Evolutionary conservation across 1,140 invertebrate species (phyloP).

Genomic region (Drosophila pachea): DNA sequence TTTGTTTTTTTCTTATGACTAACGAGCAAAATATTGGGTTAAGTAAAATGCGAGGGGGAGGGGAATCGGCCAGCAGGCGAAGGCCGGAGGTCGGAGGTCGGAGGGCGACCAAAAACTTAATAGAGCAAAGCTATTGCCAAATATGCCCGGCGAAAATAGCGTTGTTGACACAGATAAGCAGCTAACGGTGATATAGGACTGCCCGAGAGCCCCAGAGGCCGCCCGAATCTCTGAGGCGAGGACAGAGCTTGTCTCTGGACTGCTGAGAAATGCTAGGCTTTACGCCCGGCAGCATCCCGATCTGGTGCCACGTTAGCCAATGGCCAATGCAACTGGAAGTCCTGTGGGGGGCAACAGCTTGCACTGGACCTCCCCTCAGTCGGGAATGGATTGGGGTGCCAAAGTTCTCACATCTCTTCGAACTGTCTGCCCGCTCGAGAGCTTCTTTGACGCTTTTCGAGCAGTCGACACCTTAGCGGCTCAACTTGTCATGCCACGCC

Average conservation of each 20-base stretch:
- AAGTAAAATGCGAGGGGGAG: conserved; percentile 54
- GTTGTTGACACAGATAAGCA: conserved; percentile 30
- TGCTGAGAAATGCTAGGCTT: no score
- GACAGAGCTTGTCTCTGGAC: no score
- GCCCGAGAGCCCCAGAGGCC: no score
- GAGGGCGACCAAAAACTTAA: neutral
- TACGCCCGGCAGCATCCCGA: no score
- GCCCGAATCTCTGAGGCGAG: no score
- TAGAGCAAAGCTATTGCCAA: conserved; percentile 27
- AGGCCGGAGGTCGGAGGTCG: neutral
- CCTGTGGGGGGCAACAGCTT: no score
- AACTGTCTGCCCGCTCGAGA: neutral
- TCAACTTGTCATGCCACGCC: neutral
- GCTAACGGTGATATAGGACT: neutral
- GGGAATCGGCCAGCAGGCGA: no score
- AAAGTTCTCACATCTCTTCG: neutral
- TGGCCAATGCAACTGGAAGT: no score
- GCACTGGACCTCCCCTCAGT: no score
- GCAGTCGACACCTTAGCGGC: conserved; percentile 4
- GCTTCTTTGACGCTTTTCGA: conserved; percentile 15
- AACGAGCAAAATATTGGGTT: conserved; percentile 75
- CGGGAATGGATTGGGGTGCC: no score
- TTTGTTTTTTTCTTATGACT: conserved; percentile 45
- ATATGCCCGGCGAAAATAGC: conserved; percentile 26
- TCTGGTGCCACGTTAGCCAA: no score